phyloP scores from a whole-genome alignment of 2,113 vertebrate species.

The Neolamprologus kungweensis region DNA sequence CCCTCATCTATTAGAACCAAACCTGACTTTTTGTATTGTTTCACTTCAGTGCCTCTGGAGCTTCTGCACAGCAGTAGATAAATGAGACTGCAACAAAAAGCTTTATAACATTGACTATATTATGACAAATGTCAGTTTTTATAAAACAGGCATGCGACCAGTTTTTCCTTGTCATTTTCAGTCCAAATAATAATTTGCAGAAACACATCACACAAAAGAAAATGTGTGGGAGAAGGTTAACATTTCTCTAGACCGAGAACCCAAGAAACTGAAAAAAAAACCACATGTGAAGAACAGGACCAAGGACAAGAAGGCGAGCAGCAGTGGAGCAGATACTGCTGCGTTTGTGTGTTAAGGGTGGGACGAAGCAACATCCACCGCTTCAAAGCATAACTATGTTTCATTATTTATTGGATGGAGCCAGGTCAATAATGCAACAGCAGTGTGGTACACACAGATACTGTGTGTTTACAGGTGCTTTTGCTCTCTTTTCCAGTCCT shows the following conservation, averaged over 20 bases:
- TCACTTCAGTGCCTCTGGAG: not conserved
- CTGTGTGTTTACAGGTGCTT: not conserved
- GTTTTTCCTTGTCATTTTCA: not conserved
- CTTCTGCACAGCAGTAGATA: not conserved
- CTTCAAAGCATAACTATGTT: conserved; percentile 17
- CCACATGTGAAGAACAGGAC: not conserved
- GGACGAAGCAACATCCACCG: not conserved
- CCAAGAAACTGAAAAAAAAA: not conserved
- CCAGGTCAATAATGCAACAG: conserved; percentile 17
- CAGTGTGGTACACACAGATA: not conserved
- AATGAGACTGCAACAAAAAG: not conserved
- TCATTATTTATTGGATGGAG: conserved; percentile 25
- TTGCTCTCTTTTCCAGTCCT: not conserved
- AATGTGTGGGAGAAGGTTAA: not conserved
- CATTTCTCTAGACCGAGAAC: not conserved
- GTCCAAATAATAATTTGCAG: not conserved
- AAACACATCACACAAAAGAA: not conserved
- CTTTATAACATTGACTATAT: not conserved
- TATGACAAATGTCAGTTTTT: not conserved
- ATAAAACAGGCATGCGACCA: not conserved
- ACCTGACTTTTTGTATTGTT: not conserved
- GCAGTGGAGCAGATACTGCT: not conserved
- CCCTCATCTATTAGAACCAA: not conserved
- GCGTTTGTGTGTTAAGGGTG: not conserved
- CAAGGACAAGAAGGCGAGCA: not conserved